These are phyloP conservation scores for Tenthredo livida DNA, from an alignment of 2,888 invertebrate genomes.

Conservation along the genomic window DNA sequence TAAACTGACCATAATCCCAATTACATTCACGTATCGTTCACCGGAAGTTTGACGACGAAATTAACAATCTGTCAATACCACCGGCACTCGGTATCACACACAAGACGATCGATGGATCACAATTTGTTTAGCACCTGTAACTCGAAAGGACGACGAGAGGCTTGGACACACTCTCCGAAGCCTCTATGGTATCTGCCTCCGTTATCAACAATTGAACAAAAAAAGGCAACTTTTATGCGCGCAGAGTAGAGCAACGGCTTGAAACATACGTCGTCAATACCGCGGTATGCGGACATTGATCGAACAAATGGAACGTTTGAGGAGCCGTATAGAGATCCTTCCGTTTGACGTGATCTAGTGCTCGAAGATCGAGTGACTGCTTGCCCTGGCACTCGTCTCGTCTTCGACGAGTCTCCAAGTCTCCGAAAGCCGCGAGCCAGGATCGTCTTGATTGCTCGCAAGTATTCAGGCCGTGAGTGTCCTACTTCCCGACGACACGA, in stretches of 20 bases:
- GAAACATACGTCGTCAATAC: not conserved
- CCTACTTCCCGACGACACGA: constrained; percentile 68
- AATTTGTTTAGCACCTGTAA: constrained; percentile 1
- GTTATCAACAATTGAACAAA: not conserved
- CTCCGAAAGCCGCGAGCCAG: constrained; percentile 53
- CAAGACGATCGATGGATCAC: constrained; percentile 54
- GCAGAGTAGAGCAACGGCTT: not conserved
- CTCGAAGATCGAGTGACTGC: constrained; percentile 41
- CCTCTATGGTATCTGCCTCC: not conserved
- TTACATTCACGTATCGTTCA: constrained; percentile 10
- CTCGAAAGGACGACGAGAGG: not conserved
- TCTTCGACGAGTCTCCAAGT: constrained; percentile 35
- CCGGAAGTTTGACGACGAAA: not conserved
- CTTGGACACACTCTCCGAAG: not conserved
- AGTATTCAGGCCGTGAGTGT: constrained; percentile 74
- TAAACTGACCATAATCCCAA: constrained; percentile 66
- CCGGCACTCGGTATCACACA: constrained; percentile 53
- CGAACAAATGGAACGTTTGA: not conserved
- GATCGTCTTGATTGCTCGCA: constrained; percentile 70
- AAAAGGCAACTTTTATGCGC: not conserved
- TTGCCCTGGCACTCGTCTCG: constrained; percentile 1
- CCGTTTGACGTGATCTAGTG: constrained; percentile 32
- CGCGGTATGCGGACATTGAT: not conserved
- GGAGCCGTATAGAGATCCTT: constrained; percentile 2
- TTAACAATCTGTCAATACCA: not conserved